Conservation (phyloP, 2,888 invertebrate genomes). For the Drosophila melanocephala region DNA sequence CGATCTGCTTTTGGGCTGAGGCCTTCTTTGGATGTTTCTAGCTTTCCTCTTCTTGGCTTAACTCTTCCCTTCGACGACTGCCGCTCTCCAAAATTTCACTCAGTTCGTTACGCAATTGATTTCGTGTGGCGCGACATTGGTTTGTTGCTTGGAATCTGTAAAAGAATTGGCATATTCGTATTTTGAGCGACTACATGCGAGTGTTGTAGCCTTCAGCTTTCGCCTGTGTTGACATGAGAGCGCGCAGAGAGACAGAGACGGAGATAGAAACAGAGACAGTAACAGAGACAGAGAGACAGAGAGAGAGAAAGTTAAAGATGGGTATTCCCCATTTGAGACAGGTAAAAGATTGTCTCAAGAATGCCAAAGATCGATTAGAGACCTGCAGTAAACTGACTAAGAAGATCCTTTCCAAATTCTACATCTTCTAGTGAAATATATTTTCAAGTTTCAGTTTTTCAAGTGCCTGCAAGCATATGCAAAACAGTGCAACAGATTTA, state of each 20-base stretch:
- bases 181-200: slow-evolving; percentile 17
- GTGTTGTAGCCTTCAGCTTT: slow-evolving; percentile 42
- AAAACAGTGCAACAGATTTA: not conserved
- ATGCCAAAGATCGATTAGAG: not conserved
- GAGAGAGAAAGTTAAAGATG: not conserved
- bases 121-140: slow-evolving; percentile 83
- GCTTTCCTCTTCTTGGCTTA: slow-evolving; percentile 1
- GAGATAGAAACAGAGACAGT: not conserved
- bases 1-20: slow-evolving; percentile 16
- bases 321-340: not conserved
- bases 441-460: not conserved
- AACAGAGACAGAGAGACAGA: too few relatives aligned
- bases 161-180: slow-evolving; percentile 42
- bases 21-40: slow-evolving; percentile 28
- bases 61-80: not conserved
- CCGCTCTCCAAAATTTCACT: not conserved
- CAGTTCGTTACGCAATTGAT: slow-evolving; percentile 53
- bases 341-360: not conserved
- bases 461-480: not conserved
- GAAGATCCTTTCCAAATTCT: not conserved
- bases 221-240: slow-evolving; percentile 75
- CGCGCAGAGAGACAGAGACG: not conserved
- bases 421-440: not conserved
- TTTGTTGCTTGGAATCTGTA: slow-evolving; percentile 61
- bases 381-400: not conserved